These are phyloP conservation scores for Ophion ventricosus DNA, from an alignment of 2,888 invertebrate species.

Conservation along the genomic window DNA sequence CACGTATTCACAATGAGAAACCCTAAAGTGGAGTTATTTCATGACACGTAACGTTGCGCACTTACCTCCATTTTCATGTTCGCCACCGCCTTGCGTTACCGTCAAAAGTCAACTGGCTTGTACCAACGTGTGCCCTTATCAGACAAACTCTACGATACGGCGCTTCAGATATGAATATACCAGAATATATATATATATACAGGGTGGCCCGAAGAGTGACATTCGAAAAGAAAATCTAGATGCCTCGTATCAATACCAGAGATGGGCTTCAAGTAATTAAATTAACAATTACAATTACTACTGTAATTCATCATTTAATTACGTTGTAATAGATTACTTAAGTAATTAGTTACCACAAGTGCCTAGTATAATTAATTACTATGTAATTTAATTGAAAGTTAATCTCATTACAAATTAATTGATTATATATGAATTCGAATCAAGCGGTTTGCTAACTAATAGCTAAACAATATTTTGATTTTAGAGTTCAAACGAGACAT, in stretches of 20 bases:
- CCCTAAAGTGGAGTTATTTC: slow-evolving; percentile 1
- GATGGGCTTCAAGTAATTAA: too few relatives aligned
- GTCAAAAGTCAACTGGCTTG: slow-evolving; percentile 60
- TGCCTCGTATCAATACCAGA: background rate
- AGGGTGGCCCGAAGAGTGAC: background rate
- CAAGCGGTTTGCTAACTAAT: too few relatives aligned
- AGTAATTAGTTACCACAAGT: too few relatives aligned
- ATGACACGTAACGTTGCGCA: slow-evolving; percentile 8
- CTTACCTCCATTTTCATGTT: slow-evolving; percentile 79
- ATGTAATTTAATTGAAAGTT: too few relatives aligned
- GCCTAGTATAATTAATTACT: too few relatives aligned
- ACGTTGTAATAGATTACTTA: too few relatives aligned
- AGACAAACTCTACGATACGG: slow-evolving; percentile 63
- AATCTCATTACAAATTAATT: too few relatives aligned
- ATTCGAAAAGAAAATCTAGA: background rate
- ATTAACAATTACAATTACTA: too few relatives aligned
- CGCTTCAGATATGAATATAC: slow-evolving; percentile 59
- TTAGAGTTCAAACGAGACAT: too few relatives aligned
- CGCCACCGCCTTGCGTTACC: slow-evolving; percentile 60
- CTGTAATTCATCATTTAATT: too few relatives aligned
- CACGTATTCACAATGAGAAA: background rate
- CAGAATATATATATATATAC: slow-evolving; percentile 14
- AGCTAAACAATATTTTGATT: too few relatives aligned
- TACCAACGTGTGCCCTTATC: slow-evolving; percentile 66
- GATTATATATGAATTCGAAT: too few relatives aligned